These are phyloP conservation scores for Silurus lanzhouensis DNA, from an alignment of 2,797 vertebrate species.

Conservation along the genomic window DNA sequence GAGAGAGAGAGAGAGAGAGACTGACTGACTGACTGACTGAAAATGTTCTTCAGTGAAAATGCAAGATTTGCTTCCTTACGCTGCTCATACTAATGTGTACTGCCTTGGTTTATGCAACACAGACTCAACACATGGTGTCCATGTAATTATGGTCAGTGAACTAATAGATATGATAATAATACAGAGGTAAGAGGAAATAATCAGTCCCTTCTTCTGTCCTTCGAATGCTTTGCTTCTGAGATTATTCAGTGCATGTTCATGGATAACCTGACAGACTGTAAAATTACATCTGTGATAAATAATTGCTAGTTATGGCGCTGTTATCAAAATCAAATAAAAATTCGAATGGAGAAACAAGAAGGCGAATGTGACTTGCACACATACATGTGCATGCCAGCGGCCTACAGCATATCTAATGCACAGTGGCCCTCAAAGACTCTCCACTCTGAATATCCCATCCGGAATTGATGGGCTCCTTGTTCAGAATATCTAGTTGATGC, in stretches of 20 bases:
- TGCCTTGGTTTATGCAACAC: constrained; percentile 18
- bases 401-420: constrained; percentile 45
- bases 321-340: constrained; percentile 69
- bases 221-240: constrained; percentile 37
- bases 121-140: constrained; percentile 7
- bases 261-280: constrained; percentile 68
- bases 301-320: constrained; percentile 65
- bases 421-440: constrained; percentile 42
- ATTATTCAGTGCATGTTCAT: constrained; percentile 63
- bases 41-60: neutral
- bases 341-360: constrained; percentile 44
- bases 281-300: constrained; percentile 72
- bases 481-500: constrained; percentile 43
- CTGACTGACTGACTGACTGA: too few relatives aligned
- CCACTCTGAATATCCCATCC: constrained; percentile 48
- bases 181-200: constrained; percentile 31
- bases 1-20: neutral
- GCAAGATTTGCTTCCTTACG: neutral
- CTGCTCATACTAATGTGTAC: neutral
- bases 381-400: constrained; percentile 3
- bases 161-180: constrained; percentile 21
- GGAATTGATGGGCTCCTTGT: constrained; percentile 40
- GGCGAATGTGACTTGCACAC: constrained; percentile 33
- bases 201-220: constrained; percentile 25
- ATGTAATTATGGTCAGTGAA: constrained; percentile 36